Evolutionary conservation across 2,113 vertebrate genomes (phyloP).

Genomic region (Dipodomys merriami): DNA sequence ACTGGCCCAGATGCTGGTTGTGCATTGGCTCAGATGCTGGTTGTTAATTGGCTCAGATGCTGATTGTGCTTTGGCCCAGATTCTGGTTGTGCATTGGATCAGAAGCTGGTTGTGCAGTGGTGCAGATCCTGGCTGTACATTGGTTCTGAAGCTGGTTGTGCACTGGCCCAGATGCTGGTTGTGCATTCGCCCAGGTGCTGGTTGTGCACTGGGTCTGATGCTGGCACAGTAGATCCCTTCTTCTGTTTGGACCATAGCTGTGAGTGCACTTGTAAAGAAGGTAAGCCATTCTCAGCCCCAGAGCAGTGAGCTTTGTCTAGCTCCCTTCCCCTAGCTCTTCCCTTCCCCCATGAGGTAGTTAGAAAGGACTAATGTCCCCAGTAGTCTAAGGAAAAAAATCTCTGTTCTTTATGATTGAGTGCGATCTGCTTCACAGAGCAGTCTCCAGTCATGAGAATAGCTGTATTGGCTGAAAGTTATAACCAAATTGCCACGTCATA

Average conservation of each 20-base stretch:
- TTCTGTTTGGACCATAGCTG: too few relatives aligned
- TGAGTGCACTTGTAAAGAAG: not conserved
- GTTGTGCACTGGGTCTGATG: too few relatives aligned
- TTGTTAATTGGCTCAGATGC: too few relatives aligned
- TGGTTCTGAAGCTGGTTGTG: not conserved
- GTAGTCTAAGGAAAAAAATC: too few relatives aligned
- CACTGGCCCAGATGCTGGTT: not conserved
- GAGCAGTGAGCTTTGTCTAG: not conserved
- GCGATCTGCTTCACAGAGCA: not conserved
- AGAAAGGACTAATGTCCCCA: not conserved
- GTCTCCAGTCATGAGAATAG: not conserved
- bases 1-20: not conserved
- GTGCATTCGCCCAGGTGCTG: too few relatives aligned
- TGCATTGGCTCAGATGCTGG: too few relatives aligned
- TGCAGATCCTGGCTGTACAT: too few relatives aligned
- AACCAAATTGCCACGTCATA: not conserved
- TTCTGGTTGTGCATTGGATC: too few relatives aligned
- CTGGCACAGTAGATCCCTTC: fast-evolving
- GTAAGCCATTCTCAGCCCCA: not conserved
- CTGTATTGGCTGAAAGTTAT: not conserved
- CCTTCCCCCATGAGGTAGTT: fast-evolving
- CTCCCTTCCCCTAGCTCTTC: not conserved
- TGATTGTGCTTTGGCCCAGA: too few relatives aligned
- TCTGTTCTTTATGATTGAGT: not conserved
- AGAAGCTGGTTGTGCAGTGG: too few relatives aligned